Conservation (phyloP, 1,140 invertebrate genomes). For the Drosophila nigrodunni region DNA sequence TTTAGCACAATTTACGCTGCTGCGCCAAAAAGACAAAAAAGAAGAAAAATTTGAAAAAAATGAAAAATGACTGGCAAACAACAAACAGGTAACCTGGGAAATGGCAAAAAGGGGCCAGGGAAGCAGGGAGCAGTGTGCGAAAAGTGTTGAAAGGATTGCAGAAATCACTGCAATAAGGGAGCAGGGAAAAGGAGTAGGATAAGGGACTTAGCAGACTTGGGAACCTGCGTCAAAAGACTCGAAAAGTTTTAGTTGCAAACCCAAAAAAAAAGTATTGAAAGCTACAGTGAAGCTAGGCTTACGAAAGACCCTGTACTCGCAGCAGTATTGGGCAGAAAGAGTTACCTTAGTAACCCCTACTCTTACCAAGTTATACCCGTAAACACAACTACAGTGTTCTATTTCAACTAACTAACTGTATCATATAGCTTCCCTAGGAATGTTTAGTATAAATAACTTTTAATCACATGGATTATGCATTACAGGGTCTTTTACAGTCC, state of each 20-base stretch:
- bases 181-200: not conserved
- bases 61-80: slow-evolving; percentile 65
- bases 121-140: not conserved
- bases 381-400: too few relatives aligned
- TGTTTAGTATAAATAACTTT: too few relatives aligned
- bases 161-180: not conserved
- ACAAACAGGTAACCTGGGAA: slow-evolving; percentile 33
- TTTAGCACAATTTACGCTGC: slow-evolving; percentile 62
- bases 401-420: too few relatives aligned
- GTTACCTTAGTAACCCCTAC: too few relatives aligned
- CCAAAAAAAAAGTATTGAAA: slow-evolving; percentile 1
- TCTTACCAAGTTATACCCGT: too few relatives aligned
- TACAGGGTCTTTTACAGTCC: too few relatives aligned
- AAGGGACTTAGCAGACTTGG: not conserved
- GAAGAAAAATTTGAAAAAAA: slow-evolving; percentile 23
- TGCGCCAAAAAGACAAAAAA: slow-evolving; percentile 19
- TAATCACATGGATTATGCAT: too few relatives aligned
- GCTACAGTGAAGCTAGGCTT: too few relatives aligned
- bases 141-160: not conserved
- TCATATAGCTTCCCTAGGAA: too few relatives aligned
- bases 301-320: too few relatives aligned
- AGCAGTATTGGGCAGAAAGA: too few relatives aligned
- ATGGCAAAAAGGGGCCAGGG: not conserved
- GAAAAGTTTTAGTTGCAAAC: slow-evolving; percentile 11
- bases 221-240: slow-evolving; percentile 65